These are phyloP conservation scores for Bergia sp. DNA, from an alignment of 92 coral and sea anemone species.

Conservation along the genomic window DNA sequence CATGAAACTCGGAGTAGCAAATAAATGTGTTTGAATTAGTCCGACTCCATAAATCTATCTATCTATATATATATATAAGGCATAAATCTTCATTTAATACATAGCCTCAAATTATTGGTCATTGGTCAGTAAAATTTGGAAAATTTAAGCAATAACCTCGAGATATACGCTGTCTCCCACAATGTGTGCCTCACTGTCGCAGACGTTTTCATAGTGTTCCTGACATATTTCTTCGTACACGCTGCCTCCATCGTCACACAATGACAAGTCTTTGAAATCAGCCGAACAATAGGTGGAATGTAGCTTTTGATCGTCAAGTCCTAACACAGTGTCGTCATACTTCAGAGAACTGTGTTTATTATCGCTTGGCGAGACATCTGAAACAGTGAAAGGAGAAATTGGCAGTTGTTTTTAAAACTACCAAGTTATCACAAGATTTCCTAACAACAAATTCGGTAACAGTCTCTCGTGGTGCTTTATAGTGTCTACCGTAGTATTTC, in stretches of 20 bases:
- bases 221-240: background rate
- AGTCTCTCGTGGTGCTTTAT: too few relatives aligned
- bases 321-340: background rate
- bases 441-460: background rate
- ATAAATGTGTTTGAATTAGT: too few relatives aligned
- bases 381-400: background rate
- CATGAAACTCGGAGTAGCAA: too few relatives aligned
- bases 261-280: background rate
- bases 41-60: too few relatives aligned
- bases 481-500: too few relatives aligned
- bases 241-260: background rate
- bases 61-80: background rate
- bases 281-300: background rate
- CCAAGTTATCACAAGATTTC: background rate
- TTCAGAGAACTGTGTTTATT: background rate
- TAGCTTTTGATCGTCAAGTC: background rate
- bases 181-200: background rate
- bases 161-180: conserved; percentile 1
- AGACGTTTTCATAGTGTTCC: background rate
- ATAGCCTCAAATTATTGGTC: background rate
- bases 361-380: background rate
- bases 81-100: background rate
- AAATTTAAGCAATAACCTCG: background rate
- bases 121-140: too few relatives aligned
- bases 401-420: background rate